Base-by-base conservation (phyloP, 2,113 vertebrate species). In the Maylandia zebra region DNA sequence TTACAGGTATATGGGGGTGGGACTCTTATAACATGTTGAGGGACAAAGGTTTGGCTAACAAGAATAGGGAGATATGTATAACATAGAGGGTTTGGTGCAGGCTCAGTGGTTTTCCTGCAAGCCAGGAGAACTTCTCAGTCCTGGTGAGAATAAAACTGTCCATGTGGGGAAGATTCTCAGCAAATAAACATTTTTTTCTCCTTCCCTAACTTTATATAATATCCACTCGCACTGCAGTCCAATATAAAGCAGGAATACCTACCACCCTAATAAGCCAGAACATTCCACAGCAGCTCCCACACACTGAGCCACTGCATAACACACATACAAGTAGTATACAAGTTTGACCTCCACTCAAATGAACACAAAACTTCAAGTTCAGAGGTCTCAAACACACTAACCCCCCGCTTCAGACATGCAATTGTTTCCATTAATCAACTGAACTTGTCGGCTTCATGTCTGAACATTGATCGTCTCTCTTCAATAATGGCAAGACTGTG, bases 261-360 rank as follows among this genome's bases (percentile, higher is more conserved):
- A 92, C 84, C 78, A 93, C 71, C 30, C 81, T 61, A 91, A 89
- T 81, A 89, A 92, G 88, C 80, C 78, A 17, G 76, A 92, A 95
- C 91, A 94, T 94, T 95, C 93, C 52, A 92, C 86, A 87, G 90
- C 83, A 85, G 91, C 91, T 92, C 90, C 55, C 82, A 90, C 83
- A 85, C 81, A 88, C 71, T 52, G 91, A 88, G 91, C 91, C 84
- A 86, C 90, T 81, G 89, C 84, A 81, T 83, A 84, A 85, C 90
- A 91, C 81, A 91, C 81, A 88, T 57, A 93, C 84, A 91, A 89
- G 78, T 32, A 74, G 27, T 80, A 93, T 87, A 93, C 59, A 86
- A 91, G 83, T 84, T 66, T 87, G 83, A 87, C 91, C 81, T 88
- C 81, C 66, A 59, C 45, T 88, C 74, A 81, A 89, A 86, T 50